These are phyloP conservation scores for Bombus waltoni DNA, from an alignment of 1,140 invertebrate species.

Conservation along the genomic window DNA sequence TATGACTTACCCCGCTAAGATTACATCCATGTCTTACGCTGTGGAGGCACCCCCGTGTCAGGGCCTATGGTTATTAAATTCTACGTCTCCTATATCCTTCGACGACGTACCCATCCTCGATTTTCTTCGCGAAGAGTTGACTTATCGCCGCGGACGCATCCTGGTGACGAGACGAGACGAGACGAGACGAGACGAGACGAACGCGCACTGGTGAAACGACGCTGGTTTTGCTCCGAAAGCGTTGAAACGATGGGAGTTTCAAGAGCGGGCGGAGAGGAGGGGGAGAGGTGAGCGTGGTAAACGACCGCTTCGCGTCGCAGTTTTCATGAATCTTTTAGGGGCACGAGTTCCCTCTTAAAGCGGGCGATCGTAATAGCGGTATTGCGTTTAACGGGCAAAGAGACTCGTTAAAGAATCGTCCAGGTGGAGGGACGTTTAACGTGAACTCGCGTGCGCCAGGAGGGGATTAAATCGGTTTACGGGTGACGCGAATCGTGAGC, in stretches of 20 bases:
- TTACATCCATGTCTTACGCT: slow-evolving; percentile 79
- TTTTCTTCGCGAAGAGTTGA: slow-evolving; percentile 60
- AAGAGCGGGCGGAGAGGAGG: background rate
- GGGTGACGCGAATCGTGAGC: background rate
- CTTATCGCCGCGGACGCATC: slow-evolving; percentile 66
- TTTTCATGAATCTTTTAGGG: slow-evolving; percentile 44
- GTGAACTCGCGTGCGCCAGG: background rate
- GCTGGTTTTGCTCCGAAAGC: background rate
- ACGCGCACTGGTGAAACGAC: background rate
- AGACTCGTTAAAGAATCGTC: slow-evolving; percentile 17
- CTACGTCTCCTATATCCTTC: slow-evolving; percentile 66
- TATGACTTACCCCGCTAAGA: slow-evolving; percentile 80
- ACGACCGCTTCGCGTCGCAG: slow-evolving; percentile 20
- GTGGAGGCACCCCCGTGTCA: slow-evolving; percentile 51
- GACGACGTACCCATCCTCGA: background rate
- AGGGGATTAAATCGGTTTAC: slow-evolving; percentile 24
- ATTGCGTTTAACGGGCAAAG: slow-evolving; percentile 39
- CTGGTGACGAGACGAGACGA: background rate
- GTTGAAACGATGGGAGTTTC: background rate
- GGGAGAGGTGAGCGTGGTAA: background rate
- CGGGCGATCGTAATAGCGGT: slow-evolving; percentile 40
- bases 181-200: background rate
- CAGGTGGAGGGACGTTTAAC: slow-evolving; percentile 20
- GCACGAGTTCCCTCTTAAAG: slow-evolving; percentile 40
- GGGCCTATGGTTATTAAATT: slow-evolving; percentile 81